Evolutionary conservation across 2,888 invertebrate species (phyloP).

Genomic region (Piscicola geometra): DNA sequence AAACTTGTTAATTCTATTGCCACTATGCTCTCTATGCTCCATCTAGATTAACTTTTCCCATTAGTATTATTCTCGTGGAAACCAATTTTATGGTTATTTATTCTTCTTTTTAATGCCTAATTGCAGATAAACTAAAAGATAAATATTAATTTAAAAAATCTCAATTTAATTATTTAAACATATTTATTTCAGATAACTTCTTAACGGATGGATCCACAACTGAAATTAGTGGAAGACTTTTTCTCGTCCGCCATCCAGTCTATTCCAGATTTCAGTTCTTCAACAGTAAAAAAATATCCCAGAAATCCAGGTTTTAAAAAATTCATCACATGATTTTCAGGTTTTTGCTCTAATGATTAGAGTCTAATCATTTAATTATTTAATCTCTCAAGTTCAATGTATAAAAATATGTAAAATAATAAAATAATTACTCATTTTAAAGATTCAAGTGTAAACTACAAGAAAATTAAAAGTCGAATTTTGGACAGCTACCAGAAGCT

Average conservation of each 20-base stretch:
- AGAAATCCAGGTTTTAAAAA: not conserved
- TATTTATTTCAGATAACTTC: too few relatives aligned
- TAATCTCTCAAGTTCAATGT: too few relatives aligned
- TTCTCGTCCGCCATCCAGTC: not conserved
- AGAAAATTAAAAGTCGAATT: conserved; percentile 7
- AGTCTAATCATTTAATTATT: not conserved
- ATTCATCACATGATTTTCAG: too few relatives aligned
- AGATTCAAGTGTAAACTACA: conserved; percentile 13
- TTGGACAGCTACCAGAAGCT: conserved; percentile 7
- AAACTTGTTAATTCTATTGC: not conserved
- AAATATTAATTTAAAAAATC: not conserved
- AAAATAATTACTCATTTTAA: too few relatives aligned
- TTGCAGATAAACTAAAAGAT: not conserved
- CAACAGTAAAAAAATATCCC: not conserved
- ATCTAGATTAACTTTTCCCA: not conserved
- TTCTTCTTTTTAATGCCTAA: not conserved
- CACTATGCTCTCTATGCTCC: too few relatives aligned
- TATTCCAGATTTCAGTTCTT: conserved; percentile 1
- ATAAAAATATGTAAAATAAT: too few relatives aligned
- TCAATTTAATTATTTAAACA: too few relatives aligned
- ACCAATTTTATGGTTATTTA: not conserved
- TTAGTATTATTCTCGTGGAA: not conserved
- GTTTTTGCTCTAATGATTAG: not conserved
- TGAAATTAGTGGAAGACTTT: not conserved
- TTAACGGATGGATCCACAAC: not conserved